Evolutionary conservation across 2,113 vertebrate genomes (phyloP).

Genomic region (Oriolus oriolus): DNA sequence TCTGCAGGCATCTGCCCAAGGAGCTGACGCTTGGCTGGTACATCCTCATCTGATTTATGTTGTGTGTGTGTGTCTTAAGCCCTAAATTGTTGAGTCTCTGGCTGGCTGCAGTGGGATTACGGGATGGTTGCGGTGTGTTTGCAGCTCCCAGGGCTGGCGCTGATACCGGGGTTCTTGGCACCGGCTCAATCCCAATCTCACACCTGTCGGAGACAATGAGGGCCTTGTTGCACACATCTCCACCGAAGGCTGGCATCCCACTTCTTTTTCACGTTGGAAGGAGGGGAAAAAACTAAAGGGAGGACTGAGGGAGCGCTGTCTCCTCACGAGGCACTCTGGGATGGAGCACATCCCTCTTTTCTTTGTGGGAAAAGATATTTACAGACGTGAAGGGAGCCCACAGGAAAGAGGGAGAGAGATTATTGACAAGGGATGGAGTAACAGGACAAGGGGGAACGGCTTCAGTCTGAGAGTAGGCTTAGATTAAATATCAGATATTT

Average conservation of each 20-base stretch:
- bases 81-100: slow-evolving; percentile 76
- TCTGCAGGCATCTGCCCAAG: slow-evolving; percentile 77
- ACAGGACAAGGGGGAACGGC: neutral
- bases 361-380: neutral
- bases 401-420: neutral
- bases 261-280: slow-evolving; percentile 30
- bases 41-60: slow-evolving; percentile 78
- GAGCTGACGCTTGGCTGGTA: slow-evolving; percentile 72
- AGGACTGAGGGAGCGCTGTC: neutral
- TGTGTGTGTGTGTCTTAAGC: slow-evolving; percentile 66
- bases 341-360: neutral
- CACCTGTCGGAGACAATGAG: slow-evolving; percentile 84
- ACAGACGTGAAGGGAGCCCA: neutral
- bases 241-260: slow-evolving; percentile 19
- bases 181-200: slow-evolving; percentile 72
- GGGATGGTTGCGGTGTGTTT: slow-evolving; percentile 69
- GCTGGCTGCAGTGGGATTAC: slow-evolving; percentile 72
- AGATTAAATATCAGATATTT: neutral
- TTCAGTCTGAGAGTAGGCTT: neutral
- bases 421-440: neutral
- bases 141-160: slow-evolving; percentile 74
- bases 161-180: slow-evolving; percentile 65
- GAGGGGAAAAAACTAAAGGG: neutral
- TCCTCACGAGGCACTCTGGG: neutral
- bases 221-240: slow-evolving; percentile 76